Evolutionary conservation across 2,797 vertebrate genomes (phyloP), one percentile per base, ranked within the genome.

Genomic region (Meriones psammophilus): DNA sequence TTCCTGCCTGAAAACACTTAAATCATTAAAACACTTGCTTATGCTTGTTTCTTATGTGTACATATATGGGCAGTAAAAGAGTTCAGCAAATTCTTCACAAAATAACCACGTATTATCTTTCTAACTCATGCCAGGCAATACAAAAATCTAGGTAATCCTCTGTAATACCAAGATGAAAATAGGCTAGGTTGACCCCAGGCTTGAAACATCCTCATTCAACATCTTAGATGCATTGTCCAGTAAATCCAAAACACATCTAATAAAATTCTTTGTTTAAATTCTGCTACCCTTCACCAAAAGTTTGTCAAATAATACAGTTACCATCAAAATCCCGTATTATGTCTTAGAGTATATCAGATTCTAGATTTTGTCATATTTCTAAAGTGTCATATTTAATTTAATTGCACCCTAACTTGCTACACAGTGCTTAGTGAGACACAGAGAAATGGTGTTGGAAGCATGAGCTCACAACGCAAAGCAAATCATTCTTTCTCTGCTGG

Each of bases 211-310:
- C 30, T 77, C 20, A 22, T 69, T 46, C 20, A 46, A 22, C 4
- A 56, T 56, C 28, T 56, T 30, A 12, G 1, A 66, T 60, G 20
- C 14, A 60, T 58, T 46, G 83, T 17, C 18, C 77, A 69, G 66
- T 84, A 58, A 79, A 58, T 84, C 42, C 33, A 93, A 50, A 73
- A 83, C 56, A 84, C 4, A 18, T 91, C 71, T 58, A 54, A 88
- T 78, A 88, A 68, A 88, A 93, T 58, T 77, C 24, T 12, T n/a
- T 80, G 62, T 80, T 92, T 84, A 93, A 78, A 91, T 93, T 46
- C 42, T 91, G 20, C 77, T 91, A 39, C 56, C n/a, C 18, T 85
- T 58, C 10, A 69, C 17, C 54, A 22, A 26, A 89, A 74, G 24
- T 73, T 15, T 17, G 3, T 60, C 69, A 74, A 69, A 71, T 50